Evolutionary conservation across 2,888 invertebrate species (phyloP).

Genomic region (Lithophane ornitopus): DNA sequence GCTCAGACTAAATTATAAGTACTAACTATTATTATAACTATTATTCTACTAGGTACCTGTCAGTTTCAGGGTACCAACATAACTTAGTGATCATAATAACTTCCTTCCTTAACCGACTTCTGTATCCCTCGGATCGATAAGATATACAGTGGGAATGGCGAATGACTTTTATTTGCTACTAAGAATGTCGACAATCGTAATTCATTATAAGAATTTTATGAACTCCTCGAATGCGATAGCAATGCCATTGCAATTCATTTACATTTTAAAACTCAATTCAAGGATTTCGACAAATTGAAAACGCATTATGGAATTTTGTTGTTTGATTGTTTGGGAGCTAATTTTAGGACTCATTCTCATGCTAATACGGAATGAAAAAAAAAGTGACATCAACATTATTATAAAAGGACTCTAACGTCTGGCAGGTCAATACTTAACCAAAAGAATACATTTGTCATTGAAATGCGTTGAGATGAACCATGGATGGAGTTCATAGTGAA

Average conservation of each 20-base stretch:
- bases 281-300: slow-evolving; percentile 23
- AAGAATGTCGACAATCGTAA: not conserved
- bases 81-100: slow-evolving; percentile 8
- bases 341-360: not conserved
- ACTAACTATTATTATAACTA: too few species aligned
- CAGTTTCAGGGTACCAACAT: not conserved
- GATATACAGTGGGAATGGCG: slow-evolving; percentile 15
- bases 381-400: not conserved
- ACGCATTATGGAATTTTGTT: slow-evolving; percentile 10
- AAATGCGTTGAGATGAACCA: slow-evolving; percentile 56
- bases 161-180: slow-evolving; percentile 8
- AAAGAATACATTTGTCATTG: slow-evolving; percentile 43
- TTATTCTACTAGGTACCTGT: not conserved
- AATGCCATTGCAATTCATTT: slow-evolving; percentile 36
- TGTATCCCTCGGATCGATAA: slow-evolving; percentile 34
- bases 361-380: slow-evolving; percentile 2
- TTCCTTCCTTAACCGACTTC: slow-evolving; percentile 40
- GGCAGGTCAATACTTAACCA: slow-evolving; percentile 14
- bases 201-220: slow-evolving; percentile 6
- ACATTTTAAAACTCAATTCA: slow-evolving; percentile 28
- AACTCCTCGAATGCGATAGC: slow-evolving; percentile 20
- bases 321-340: not conserved
- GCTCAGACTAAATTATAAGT: not conserved
- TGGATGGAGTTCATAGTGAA: slow-evolving; percentile 38
- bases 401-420: not conserved